Base-by-base conservation (phyloP, 2,797 vertebrate species). In the Falco concolor region DNA sequence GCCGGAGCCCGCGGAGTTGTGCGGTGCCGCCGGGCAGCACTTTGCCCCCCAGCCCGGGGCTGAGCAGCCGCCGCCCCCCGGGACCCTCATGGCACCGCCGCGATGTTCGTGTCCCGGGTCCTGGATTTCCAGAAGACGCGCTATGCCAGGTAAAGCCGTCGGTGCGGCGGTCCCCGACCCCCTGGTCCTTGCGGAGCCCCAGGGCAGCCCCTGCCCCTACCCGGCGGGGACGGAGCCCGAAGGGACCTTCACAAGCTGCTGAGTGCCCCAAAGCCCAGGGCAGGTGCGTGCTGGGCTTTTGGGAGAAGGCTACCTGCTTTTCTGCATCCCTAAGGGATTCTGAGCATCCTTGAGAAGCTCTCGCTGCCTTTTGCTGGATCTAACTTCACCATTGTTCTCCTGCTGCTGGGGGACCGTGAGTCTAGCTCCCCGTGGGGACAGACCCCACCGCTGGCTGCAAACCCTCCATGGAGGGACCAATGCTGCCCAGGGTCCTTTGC, bases 141-240 rank as follows among this genome's bases (percentile, higher is more conserved):
- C 95, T 98, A 98, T 91, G 98, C 98, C 94, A 99, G 99, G 99
- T 99, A 98, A 98, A 85, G 20, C 89, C 84, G 4, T 59, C 82
- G 9, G 64, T 28, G 45, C 59, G 59, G 52, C 30, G 44, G 34
- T 40, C 54, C 80, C 83, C 49, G 53, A 49, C 14, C 64, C 67
- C 27, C 68, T 53, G 53, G 56, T 28, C 40, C 22, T 84, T 11
- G 13, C 47, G 7, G 76, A 61, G 27, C 49, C 64, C 64, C 60
- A 2, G 64, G 13, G 36, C 49, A 32, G 25, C 68, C 79, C 50
- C 47, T 17, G 5, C 6, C 72, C 53, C 9, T 63, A 19, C 40
- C 12, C 49, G 16, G 20, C 8, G 12, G 11, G 54, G 74, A 30
- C 24, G 42, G 79, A 91, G 50, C 76, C 54, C 65, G 5, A 34